These are phyloP conservation scores for Laothoe populi DNA, from an alignment of 2,888 invertebrate species.

Conservation along the genomic window DNA sequence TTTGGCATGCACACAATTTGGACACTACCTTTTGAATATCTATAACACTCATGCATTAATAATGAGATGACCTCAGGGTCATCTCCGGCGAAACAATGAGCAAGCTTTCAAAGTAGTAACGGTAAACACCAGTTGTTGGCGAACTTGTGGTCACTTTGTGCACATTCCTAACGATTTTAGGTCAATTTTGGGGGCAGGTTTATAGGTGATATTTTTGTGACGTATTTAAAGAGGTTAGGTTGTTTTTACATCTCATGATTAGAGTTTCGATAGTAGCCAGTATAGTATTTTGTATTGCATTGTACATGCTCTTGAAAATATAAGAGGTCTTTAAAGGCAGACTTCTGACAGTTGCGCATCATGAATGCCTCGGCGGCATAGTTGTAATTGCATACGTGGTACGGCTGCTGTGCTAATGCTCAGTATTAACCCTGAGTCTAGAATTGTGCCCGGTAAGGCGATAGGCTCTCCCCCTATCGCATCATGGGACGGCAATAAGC, in stretches of 20 bases:
- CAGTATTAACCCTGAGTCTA: no score
- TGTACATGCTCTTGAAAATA: no score
- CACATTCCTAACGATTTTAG: constrained; percentile 9
- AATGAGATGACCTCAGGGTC: constrained; percentile 15
- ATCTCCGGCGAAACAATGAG: constrained; percentile 9
- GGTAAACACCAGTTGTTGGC: background rate
- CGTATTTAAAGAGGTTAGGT: background rate
- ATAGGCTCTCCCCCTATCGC: no score
- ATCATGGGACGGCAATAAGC: no score
- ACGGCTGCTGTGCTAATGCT: no score
- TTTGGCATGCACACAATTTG: constrained; percentile 7
- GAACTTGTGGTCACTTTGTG: constrained; percentile 19
- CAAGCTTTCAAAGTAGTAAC: constrained; percentile 6
- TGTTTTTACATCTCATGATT: background rate
- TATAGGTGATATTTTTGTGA: background rate
- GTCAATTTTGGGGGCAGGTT: background rate
- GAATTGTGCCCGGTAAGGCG: no score
- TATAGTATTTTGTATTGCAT: no score
- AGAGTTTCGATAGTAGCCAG: background rate
- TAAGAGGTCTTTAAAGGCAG: no score
- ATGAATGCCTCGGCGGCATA: no score
- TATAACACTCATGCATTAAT: constrained; percentile 23
- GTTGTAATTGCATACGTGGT: no score
- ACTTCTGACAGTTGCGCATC: no score
- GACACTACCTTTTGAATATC: background rate